Percentiles rank a stretch among this genome's conserved stretches.
phyloP scores from a whole-genome alignment of 2,888 invertebrate genomes.

The Notocelia uddmanniana region DNA sequence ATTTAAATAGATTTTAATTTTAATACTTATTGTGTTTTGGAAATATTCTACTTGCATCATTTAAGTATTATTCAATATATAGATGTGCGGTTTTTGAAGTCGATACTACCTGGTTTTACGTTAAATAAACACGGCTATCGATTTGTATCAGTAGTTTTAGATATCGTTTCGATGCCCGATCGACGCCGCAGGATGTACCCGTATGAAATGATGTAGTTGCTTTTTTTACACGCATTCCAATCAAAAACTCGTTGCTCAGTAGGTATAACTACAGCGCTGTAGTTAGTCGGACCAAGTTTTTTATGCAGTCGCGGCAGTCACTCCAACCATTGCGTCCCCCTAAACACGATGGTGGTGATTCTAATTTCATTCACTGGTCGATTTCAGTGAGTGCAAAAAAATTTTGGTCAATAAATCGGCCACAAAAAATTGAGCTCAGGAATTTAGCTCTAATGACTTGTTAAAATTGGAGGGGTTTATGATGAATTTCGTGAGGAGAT shows the following conservation, averaged over 20 bases:
- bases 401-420: slow-evolving; percentile 22
- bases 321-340: slow-evolving; percentile 38
- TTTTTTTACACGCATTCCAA: slow-evolving; percentile 81
- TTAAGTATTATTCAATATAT: not conserved
- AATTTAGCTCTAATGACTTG: slow-evolving; percentile 80
- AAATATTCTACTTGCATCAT: not conserved
- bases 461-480: slow-evolving; percentile 74
- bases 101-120: not conserved
- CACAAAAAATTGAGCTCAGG: slow-evolving; percentile 74
- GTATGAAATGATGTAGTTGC: slow-evolving; percentile 65
- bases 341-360: slow-evolving; percentile 39
- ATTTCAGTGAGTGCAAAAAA: slow-evolving; percentile 39
- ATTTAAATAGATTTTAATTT: not conserved
- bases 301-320: slow-evolving; percentile 42
- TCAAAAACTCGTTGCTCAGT: slow-evolving; percentile 73
- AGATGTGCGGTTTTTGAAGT: not conserved
- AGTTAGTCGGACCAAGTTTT: slow-evolving; percentile 46
- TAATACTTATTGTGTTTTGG: no score
- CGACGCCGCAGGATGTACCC: slow-evolving; percentile 66
- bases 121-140: slow-evolving; percentile 19
- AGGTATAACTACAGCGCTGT: slow-evolving; percentile 45
- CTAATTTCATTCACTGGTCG: slow-evolving; percentile 35
- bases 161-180: slow-evolving; percentile 41
- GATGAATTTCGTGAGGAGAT: slow-evolving; percentile 71
- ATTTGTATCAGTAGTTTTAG: slow-evolving; percentile 40